phyloP scores from a whole-genome alignment of 2,888 invertebrate species.

The Cheilosia pagana region DNA sequence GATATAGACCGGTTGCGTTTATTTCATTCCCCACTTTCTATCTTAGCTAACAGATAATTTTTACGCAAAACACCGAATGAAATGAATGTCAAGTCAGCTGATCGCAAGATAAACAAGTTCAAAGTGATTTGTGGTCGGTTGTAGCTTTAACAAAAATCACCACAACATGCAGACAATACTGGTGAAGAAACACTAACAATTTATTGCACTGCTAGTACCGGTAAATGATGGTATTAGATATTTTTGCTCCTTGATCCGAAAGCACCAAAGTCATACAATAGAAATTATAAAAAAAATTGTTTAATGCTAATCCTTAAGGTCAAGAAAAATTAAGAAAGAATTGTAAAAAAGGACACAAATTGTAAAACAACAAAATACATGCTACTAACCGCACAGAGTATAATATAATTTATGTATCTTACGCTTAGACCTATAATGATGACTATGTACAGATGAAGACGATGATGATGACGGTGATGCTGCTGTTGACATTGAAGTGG shows the following conservation, averaged over 20 bases:
- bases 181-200: conserved; percentile 51
- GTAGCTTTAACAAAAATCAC: conserved; percentile 36
- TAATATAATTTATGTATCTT: conserved; percentile 83
- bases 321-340: conserved; percentile 28
- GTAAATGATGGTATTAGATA: conserved; percentile 58
- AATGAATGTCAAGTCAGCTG: neutral
- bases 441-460: conserved; percentile 78
- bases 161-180: conserved; percentile 30
- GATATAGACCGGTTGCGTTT: too few relatives aligned
- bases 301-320: conserved; percentile 63
- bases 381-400: conserved; percentile 82
- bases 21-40: too few relatives aligned
- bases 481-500: conserved; percentile 75
- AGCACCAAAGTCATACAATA: conserved; percentile 57
- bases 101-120: neutral
- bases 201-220: conserved; percentile 71
- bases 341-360: conserved; percentile 51
- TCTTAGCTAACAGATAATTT: too few relatives aligned
- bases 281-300: conserved; percentile 62
- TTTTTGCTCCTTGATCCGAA: conserved; percentile 52
- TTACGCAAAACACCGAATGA: neutral
- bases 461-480: conserved; percentile 52
- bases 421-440: conserved; percentile 79
- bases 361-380: conserved; percentile 45
- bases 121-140: neutral